A percentile compares a stretch with the other conserved stretches of the same genome.
These are phyloP conservation scores for Prionailurus bengalensis DNA, from an alignment of 2,113 vertebrate species.

Conservation along the genomic window DNA sequence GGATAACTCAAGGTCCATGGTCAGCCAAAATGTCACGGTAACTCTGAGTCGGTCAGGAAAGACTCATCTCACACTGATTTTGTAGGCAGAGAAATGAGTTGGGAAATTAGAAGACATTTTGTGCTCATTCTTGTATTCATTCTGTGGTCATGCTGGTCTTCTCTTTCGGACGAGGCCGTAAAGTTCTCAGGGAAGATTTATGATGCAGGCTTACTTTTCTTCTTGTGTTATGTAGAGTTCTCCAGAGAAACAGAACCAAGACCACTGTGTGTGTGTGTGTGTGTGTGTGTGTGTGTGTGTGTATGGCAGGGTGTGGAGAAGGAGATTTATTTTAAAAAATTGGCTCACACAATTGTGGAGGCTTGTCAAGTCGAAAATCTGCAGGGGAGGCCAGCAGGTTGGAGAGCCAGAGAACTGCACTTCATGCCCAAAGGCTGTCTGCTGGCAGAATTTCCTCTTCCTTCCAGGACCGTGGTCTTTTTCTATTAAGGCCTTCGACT, in stretches of 20 bases:
- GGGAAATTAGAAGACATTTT: background rate
- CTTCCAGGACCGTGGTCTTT: background rate
- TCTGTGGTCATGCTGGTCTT: background rate
- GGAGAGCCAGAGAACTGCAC: background rate
- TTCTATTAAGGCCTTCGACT: background rate
- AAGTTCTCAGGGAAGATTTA: background rate
- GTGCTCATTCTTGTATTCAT: background rate
- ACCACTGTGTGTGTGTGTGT: background rate
- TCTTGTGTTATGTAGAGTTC: background rate
- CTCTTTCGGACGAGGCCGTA: background rate
- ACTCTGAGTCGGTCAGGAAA: constrained; percentile 17
- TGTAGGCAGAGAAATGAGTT: background rate
- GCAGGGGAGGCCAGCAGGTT: background rate
- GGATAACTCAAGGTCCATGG: background rate
- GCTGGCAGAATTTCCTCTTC: background rate
- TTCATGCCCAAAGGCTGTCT: background rate
- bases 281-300: no score
- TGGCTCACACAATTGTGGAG: background rate
- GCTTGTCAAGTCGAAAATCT: background rate
- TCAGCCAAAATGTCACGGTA: background rate
- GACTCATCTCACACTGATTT: background rate
- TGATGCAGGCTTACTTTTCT: background rate
- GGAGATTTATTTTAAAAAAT: constrained; percentile 7
- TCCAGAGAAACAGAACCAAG: background rate
- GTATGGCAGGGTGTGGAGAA: background rate